Evolutionary conservation across 2,888 invertebrate species (phyloP), one percentile per base, ranked within the genome.

Genomic region (Tetragonisca angustula): DNA sequence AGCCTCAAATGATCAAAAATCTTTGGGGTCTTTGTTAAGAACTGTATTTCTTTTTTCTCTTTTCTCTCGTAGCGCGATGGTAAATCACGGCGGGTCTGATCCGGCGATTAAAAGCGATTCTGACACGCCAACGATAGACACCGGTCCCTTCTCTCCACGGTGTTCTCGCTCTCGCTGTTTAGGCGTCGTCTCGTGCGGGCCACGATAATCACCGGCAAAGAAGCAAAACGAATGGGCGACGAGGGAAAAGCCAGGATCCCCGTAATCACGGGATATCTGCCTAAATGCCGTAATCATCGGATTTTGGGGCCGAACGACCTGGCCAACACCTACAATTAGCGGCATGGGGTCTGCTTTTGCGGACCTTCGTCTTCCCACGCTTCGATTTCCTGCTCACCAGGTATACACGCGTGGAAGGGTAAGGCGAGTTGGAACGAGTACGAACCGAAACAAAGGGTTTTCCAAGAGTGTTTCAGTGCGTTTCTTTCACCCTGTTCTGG

Each of bases 301-400:
- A 89, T 90, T 92, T 88, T 81, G 87, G 86, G 87, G 81, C 75
- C 80, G 84, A 86, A 84, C 74, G 70, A 61, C 84, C 87, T 80
- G 83, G 61, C 24, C 88, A 87, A 91, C 91, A 91, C 91, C 91
- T 90, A 81, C 91, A 93, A 94, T 94, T 94, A 93, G 89, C 90
- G 87, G 71, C 85, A 71, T 76, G 75, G 87, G 84, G 81, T 79
- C 85, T 67, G 82, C 75, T 78, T 80, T 76, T 68, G 65, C 79
- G 81, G 79, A 69, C 79, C 85, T 82, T 71, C 64, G 67, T 77
- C 89, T 89, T 89, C 89, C 89, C 89, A 89, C 89, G 89, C 89
- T 85, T 83, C 83, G 76, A 74, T 87, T 88, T 84, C 82, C 49
- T 77, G 67, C 73, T 61, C 74, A 49, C 36, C 62, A 72, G 74